Percentiles rank a stretch among this genome's conserved stretches.
Conservation (phyloP, 2,797 vertebrate species). For the Malurus splendens region DNA sequence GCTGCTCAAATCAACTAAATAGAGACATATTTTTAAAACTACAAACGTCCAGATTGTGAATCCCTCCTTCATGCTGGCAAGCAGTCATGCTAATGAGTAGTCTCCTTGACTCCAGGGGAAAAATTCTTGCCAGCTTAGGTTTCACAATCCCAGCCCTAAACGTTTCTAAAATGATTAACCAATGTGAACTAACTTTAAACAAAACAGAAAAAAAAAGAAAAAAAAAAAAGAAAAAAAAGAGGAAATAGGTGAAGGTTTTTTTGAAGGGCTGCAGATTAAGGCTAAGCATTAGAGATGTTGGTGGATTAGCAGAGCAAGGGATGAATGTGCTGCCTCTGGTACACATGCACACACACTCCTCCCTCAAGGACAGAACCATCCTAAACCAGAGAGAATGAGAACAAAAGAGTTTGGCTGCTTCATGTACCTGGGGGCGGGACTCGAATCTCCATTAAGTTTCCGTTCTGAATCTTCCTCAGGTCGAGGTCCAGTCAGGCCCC, state of each 20-base stretch:
- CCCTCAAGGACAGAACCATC: not conserved
- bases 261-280: not conserved
- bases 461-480: not conserved
- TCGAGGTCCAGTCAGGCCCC: conserved; percentile 3
- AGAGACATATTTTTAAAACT: conserved; percentile 60
- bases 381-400: not conserved
- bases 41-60: conserved; percentile 44
- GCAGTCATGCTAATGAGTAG: conserved; percentile 49
- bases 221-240: not conserved
- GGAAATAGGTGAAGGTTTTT: not conserved
- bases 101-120: conserved; percentile 44
- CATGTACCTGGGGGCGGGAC: not conserved
- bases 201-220: not conserved
- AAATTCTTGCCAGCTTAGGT: conserved; percentile 47
- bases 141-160: conserved; percentile 38
- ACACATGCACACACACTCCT: not conserved
- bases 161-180: conserved; percentile 34
- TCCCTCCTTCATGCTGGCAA: conserved; percentile 48
- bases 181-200: conserved; percentile 2
- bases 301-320: not conserved
- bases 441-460: not conserved
- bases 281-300: not conserved
- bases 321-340: not conserved
- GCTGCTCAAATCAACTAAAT: conserved; percentile 49
- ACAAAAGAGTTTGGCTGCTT: not conserved